phyloP scores from a whole-genome alignment of 1,140 invertebrate genomes.

The Calephelis nemesis region DNA sequence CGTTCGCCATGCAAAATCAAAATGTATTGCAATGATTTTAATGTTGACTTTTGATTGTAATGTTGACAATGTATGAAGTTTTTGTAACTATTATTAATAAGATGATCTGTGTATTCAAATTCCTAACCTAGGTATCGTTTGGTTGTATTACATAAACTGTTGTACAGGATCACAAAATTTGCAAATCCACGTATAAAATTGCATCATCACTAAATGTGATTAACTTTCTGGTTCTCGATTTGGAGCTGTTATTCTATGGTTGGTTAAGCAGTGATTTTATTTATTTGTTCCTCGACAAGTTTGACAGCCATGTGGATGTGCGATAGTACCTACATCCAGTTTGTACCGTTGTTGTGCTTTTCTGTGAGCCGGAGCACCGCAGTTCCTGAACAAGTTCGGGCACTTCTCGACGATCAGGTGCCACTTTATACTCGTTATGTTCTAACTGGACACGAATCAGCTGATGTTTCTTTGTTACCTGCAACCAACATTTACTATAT shows the following conservation, averaged over 20 bases:
- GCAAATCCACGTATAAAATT: too few relatives aligned
- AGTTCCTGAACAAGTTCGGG: conserved; percentile 72
- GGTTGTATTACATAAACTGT: too few relatives aligned
- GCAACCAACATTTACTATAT: conserved; percentile 14
- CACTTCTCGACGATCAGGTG: conserved; percentile 72
- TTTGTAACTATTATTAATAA: too few relatives aligned
- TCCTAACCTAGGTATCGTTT: too few relatives aligned
- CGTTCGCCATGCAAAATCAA: too few relatives aligned
- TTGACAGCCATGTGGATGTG: conserved; percentile 61
- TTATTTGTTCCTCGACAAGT: conserved; percentile 42
- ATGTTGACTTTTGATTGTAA: too few relatives aligned
- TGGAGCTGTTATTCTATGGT: background rate
- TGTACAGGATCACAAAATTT: too few relatives aligned
- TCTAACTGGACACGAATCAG: conserved; percentile 75
- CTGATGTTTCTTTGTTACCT: conserved; percentile 43
- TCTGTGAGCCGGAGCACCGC: conserved; percentile 50
- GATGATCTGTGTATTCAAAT: too few relatives aligned
- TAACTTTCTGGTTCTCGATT: background rate
- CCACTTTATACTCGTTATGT: conserved; percentile 73
- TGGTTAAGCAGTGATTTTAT: conserved; percentile 32
- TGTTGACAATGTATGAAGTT: too few relatives aligned
- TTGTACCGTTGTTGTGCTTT: conserved; percentile 69
- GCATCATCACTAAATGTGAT: background rate
- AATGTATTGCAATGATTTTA: too few relatives aligned
- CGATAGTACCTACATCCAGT: conserved; percentile 63